Percentiles rank a stretch among this genome's conserved stretches.
Evolutionary conservation across 2,888 invertebrate genomes (phyloP).

Genomic region (Panzeria rudis): DNA sequence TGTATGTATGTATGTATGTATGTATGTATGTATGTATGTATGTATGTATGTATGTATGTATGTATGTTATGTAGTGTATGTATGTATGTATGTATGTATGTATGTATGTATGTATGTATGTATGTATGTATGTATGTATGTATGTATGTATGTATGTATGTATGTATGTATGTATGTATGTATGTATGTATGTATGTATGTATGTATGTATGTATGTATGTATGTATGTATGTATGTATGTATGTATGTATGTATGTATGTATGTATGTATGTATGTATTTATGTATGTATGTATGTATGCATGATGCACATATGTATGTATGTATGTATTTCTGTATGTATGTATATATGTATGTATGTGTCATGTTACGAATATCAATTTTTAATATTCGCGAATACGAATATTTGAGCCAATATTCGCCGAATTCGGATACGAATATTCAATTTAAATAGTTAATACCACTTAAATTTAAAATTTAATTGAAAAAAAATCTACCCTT

Average conservation of each 20-base stretch:
- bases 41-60: background rate
- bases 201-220: background rate
- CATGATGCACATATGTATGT: no score
- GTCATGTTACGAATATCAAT: no score
- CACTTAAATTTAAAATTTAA: no score
- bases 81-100: constrained; percentile 1
- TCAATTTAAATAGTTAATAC: no score
- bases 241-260: background rate
- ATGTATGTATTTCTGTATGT: no score
- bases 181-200: background rate
- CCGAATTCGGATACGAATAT: no score
- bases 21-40: background rate
- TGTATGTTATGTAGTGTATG: background rate
- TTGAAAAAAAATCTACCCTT: no score
- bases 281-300: background rate
- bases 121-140: constrained; percentile 1
- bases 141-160: background rate
- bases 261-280: background rate
- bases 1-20: no score
- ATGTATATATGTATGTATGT: no score
- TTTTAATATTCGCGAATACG: no score
- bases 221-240: background rate
- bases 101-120: background rate
- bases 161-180: background rate
- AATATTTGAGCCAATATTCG: no score